These are phyloP conservation scores for Tortrix viridana DNA, from an alignment of 2,888 invertebrate genomes.

Conservation along the genomic window DNA sequence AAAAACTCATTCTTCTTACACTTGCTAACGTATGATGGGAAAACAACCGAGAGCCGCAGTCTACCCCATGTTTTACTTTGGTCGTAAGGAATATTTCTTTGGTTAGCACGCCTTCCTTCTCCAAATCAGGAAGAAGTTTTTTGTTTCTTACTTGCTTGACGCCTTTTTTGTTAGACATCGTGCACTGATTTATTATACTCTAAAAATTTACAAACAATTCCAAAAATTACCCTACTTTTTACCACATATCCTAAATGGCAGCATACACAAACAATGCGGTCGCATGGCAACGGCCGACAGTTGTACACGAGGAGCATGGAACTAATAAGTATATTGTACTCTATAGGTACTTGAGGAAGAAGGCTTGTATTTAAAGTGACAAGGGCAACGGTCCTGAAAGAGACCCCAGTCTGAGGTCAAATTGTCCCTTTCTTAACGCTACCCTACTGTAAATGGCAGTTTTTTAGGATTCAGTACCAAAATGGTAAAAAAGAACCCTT, in stretches of 20 bases:
- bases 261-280: constrained; percentile 10
- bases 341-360: no score
- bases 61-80: constrained; percentile 67
- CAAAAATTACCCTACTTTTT: constrained; percentile 39
- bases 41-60: constrained; percentile 80
- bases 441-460: no score
- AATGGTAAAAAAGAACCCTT: no score
- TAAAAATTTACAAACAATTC: constrained; percentile 28
- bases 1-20: constrained; percentile 76
- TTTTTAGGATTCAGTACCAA: no score
- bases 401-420: no score
- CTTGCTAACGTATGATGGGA: constrained; percentile 86
- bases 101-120: constrained; percentile 69
- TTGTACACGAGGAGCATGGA: no score
- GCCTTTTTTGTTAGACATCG: constrained; percentile 52
- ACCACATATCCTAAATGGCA: constrained; percentile 36
- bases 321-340: no score
- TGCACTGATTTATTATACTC: constrained; percentile 7
- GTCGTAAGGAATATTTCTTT: constrained; percentile 71
- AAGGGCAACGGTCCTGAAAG: no score
- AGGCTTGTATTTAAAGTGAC: no score
- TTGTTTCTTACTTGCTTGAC: constrained; percentile 74
- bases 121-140: constrained; percentile 70
- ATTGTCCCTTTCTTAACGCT: no score
- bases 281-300: background rate